Evolutionary conservation across 2,888 invertebrate genomes (phyloP).

Genomic region (Graphium colonna): DNA sequence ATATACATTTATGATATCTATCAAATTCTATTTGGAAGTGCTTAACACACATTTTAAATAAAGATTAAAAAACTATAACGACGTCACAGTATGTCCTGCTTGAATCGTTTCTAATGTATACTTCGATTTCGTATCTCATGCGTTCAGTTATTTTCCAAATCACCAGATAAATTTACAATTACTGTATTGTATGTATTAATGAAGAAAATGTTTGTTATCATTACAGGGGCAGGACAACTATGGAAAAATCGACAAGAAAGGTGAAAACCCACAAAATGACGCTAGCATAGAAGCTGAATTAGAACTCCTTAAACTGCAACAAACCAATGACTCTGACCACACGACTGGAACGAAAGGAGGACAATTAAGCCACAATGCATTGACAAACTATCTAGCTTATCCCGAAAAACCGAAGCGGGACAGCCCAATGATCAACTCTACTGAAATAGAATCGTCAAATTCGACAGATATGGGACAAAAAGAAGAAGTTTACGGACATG

Average conservation of each 20-base stretch:
- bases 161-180: no score
- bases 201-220: conserved; percentile 1
- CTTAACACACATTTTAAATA: no score
- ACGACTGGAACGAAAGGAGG: conserved; percentile 42
- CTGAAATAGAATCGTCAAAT: conserved; percentile 40
- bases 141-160: no score
- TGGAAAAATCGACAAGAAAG: conserved; percentile 60
- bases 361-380: conserved; percentile 53
- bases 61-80: no score
- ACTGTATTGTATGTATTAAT: no score
- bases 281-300: conserved; percentile 67
- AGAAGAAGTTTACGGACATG: conserved; percentile 68
- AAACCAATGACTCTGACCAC: conserved; percentile 44
- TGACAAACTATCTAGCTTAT: conserved; percentile 50
- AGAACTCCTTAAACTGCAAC: conserved; percentile 65
- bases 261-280: conserved; percentile 47
- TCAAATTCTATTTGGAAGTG: no score
- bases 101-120: no score
- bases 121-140: no score
- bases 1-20: no score
- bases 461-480: conserved; percentile 64
- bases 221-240: conserved; percentile 62
- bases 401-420: conserved; percentile 72
- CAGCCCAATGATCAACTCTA: conserved; percentile 51
- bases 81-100: no score